Percentiles rank a stretch among this genome's conserved stretches.
Conservation (phyloP, 2,888 invertebrate species). For the Tenodera sinensis region DNA sequence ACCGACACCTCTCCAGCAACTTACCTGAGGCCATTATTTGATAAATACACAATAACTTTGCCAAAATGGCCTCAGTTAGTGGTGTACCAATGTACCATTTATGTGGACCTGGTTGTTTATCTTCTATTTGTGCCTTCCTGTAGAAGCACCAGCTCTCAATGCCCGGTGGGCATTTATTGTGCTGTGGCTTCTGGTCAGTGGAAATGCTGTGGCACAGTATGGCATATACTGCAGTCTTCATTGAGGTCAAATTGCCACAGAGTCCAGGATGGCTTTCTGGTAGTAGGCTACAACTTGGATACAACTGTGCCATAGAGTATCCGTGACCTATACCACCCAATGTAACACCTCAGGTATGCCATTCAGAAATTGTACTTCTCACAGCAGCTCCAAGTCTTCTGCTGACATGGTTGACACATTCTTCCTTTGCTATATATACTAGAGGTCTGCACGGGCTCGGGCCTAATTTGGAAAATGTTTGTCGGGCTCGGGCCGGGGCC, state of each 20-base stretch:
- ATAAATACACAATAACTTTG: no score
- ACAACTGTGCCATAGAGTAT: constrained; percentile 29
- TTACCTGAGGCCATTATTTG: no score
- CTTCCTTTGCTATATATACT: no score
- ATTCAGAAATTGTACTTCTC: neutral
- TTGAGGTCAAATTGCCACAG: constrained; percentile 34
- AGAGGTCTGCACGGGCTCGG: no score
- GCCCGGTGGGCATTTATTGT: constrained; percentile 28
- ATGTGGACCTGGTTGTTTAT: neutral
- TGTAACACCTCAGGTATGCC: neutral
- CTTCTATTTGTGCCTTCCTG: neutral
- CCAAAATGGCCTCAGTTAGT: no score
- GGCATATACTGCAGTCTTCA: constrained; percentile 31
- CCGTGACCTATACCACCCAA: neutral
- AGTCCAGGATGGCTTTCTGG: constrained; percentile 36
- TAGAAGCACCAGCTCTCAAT: constrained; percentile 31
- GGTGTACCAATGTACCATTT: no score
- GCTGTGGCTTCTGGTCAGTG: constrained; percentile 29
- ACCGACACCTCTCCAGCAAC: no score
- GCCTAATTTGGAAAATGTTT: no score
- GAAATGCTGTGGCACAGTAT: constrained; percentile 26
- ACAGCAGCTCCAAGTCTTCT: no score
- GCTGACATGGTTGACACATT: no score
- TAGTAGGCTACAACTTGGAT: no score
- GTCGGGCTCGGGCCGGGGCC: no score